These are phyloP conservation scores for Xiphophorus couchianus DNA, from an alignment of 2,113 vertebrate genomes.

Conservation along the genomic window DNA sequence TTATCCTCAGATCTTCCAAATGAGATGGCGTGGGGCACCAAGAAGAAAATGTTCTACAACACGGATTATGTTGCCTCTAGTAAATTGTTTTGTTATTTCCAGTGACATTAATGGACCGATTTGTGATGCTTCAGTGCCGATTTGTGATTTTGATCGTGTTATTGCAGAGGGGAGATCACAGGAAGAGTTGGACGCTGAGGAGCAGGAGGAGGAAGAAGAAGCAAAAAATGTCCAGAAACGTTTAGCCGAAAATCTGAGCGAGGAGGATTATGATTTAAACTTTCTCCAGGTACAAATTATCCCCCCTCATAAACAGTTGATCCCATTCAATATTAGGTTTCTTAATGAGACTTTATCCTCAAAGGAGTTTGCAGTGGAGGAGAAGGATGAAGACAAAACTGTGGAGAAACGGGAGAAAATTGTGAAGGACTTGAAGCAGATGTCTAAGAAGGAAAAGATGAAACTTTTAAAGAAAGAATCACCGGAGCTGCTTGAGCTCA, in stretches of 20 bases:
- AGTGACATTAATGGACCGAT: background rate
- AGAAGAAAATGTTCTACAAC: conserved; percentile 90
- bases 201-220: conserved; percentile 92
- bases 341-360: background rate
- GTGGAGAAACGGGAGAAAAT: conserved; percentile 82
- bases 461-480: conserved; percentile 94
- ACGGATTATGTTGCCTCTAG: conserved; percentile 83
- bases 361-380: conserved; percentile 77
- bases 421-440: conserved; percentile 86
- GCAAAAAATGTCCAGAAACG: conserved; percentile 91
- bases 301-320: background rate
- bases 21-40: conserved; percentile 92
- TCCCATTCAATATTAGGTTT: background rate
- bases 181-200: conserved; percentile 86
- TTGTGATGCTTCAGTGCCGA: background rate
- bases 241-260: conserved; percentile 84
- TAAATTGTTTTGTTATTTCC: conserved; percentile 46
- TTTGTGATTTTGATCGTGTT: conserved; percentile 7
- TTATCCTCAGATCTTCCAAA: conserved; percentile 78
- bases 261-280: conserved; percentile 92
- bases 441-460: conserved; percentile 91
- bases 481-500: conserved; percentile 92
- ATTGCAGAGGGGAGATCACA: conserved; percentile 77
- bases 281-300: conserved; percentile 81
- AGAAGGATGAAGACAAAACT: conserved; percentile 47